Percentiles rank a stretch among this genome's conserved stretches.
Evolutionary conservation across 1,140 invertebrate genomes (phyloP).

Genomic region (Drosophila carrolli): DNA sequence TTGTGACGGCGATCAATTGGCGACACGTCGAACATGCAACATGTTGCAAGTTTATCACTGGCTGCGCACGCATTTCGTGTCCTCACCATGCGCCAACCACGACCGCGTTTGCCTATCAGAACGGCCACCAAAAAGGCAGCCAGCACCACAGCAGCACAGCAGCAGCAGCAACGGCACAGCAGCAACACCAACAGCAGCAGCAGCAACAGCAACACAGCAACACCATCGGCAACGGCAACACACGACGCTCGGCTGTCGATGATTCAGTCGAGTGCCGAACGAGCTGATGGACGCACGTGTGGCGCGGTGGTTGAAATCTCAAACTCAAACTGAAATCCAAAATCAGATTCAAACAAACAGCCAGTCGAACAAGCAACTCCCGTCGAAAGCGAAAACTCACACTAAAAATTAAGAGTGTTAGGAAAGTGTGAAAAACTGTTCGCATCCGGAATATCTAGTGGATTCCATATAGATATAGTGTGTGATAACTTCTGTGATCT

Average conservation of each 20-base stretch:
- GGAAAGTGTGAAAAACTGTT: constrained; percentile 46
- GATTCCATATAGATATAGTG: neutral
- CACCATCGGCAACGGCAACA: constrained; percentile 36
- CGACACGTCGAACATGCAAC: constrained; percentile 24
- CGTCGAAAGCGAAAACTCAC: constrained; percentile 29
- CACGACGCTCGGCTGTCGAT: constrained; percentile 37
- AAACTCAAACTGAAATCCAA: constrained; percentile 2
- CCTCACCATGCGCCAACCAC: constrained; percentile 26
- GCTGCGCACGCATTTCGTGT: constrained; percentile 48
- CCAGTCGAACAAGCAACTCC: neutral
- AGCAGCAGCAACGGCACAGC: constrained; percentile 5
- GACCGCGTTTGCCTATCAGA: constrained; percentile 52
- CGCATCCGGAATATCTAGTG: constrained; percentile 12
- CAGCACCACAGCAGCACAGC: constrained; percentile 14
- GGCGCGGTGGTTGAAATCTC: constrained; percentile 45
- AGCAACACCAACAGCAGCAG: constrained; percentile 22
- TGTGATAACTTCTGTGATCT: constrained; percentile 33
- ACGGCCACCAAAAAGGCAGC: constrained; percentile 34
- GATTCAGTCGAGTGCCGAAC: constrained; percentile 77
- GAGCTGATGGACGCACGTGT: constrained; percentile 74
- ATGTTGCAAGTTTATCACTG: constrained; percentile 48
- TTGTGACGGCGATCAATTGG: constrained; percentile 53
- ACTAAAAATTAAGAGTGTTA: constrained; percentile 18
- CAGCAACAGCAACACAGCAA: constrained; percentile 12
- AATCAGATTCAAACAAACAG: constrained; percentile 10